Percentiles rank a stretch among this genome's conserved stretches.
These are phyloP conservation scores for Dolichopus griseipennis DNA, from an alignment of 2,888 invertebrate species.

Conservation along the genomic window DNA sequence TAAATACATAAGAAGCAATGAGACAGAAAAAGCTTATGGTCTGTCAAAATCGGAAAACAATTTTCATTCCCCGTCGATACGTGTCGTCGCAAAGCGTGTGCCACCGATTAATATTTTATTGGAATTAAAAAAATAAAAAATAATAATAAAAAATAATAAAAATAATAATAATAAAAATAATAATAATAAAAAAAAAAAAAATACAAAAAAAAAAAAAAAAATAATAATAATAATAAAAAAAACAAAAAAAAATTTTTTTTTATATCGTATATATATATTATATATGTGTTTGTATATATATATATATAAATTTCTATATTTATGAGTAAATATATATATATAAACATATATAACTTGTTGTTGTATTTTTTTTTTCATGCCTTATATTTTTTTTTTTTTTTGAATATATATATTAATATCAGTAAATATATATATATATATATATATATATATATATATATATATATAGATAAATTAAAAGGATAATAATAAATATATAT, in stretches of 20 bases:
- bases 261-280: not conserved
- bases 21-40: constrained; percentile 16
- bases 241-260: not conserved
- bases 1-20: constrained; percentile 4
- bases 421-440: not conserved
- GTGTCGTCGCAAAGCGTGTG: constrained; percentile 16
- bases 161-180: not conserved
- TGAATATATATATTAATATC: no score
- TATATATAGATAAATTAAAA: not conserved
- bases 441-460: not conserved
- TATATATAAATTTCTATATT: no score
- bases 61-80: constrained; percentile 20
- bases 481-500: no score
- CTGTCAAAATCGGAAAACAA: constrained; percentile 20
- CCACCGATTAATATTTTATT: constrained; percentile 8
- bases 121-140: not conserved
- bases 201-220: no score
- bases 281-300: no score
- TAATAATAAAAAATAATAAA: no score
- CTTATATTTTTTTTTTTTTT: no score
- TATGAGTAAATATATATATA: no score
- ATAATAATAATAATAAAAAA: not conserved
- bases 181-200: not conserved
- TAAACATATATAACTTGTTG: no score
- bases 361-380: no score